A percentile compares a stretch with the other conserved stretches of the same genome.
phyloP scores from a whole-genome alignment of 2,113 vertebrate species.

The Bubo blakistoni region DNA sequence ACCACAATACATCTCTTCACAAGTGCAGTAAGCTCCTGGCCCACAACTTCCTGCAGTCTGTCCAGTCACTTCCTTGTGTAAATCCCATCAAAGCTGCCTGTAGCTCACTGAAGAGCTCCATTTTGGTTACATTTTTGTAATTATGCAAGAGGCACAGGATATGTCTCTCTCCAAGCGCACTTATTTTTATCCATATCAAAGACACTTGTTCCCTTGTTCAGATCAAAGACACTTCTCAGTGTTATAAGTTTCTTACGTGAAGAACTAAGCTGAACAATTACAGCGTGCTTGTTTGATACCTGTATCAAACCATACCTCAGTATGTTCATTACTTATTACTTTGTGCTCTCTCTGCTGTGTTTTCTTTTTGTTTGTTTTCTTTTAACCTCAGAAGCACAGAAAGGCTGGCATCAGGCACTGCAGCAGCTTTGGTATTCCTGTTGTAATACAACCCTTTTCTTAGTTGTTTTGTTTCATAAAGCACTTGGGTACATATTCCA shows the following conservation, averaged over 20 bases:
- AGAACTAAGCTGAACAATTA: conserved; percentile 3
- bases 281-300: fast-evolving
- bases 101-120: not conserved
- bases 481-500: not conserved
- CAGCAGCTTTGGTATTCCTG: not conserved
- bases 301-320: not conserved
- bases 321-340: not conserved
- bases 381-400: not conserved
- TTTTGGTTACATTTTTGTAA: not conserved
- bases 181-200: not conserved
- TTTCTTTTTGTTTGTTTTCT: not conserved
- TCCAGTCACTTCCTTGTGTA: not conserved
- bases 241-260: not conserved
- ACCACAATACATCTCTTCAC: not conserved
- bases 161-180: not conserved
- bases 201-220: not conserved
- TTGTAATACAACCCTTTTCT: not conserved
- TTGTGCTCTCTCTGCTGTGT: not conserved
- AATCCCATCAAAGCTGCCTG: not conserved
- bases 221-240: not conserved
- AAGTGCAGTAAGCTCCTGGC: not conserved
- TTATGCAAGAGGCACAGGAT: not conserved
- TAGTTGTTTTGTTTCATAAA: not conserved
- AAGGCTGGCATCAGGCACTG: not conserved
- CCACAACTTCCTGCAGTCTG: not conserved